These are phyloP conservation scores for Timema podura DNA, from an alignment of 2,888 invertebrate species.

Conservation along the genomic window DNA sequence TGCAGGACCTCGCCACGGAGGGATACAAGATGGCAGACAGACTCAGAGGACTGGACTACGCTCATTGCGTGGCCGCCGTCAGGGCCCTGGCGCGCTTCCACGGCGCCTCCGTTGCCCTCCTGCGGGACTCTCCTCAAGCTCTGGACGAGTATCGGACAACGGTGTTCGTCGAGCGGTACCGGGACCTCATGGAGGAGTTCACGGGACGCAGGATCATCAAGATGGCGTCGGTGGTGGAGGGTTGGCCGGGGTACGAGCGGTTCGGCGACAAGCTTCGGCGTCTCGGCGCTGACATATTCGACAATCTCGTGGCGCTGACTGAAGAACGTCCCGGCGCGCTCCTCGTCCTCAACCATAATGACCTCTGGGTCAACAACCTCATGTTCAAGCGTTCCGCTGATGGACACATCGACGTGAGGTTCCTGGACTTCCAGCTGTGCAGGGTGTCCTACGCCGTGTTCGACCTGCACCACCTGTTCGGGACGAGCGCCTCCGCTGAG, in stretches of 20 bases:
- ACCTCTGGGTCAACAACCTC: slow-evolving; percentile 29
- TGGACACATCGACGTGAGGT: slow-evolving; percentile 17
- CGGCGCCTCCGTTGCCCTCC: slow-evolving; percentile 19
- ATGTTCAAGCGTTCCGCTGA: slow-evolving; percentile 22
- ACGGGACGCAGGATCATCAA: not conserved
- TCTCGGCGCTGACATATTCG: not conserved
- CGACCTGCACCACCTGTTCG: slow-evolving; percentile 25
- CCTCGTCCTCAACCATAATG: slow-evolving; percentile 24
- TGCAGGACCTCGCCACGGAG: slow-evolving; percentile 22
- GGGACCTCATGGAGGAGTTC: slow-evolving; percentile 1
- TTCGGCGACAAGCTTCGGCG: slow-evolving; percentile 19
- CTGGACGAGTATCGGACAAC: slow-evolving; percentile 15
- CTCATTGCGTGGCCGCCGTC: slow-evolving; percentile 20
- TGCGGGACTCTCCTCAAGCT: not conserved
- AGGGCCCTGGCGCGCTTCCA: slow-evolving; percentile 21
- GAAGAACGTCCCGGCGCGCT: not conserved
- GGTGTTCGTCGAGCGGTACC: slow-evolving; percentile 16
- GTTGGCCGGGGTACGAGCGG: slow-evolving; percentile 22
- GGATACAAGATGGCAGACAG: slow-evolving; percentile 20
- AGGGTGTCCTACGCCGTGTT: slow-evolving; percentile 18
- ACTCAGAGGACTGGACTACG: slow-evolving; percentile 20
- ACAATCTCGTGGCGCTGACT: too few relatives aligned
- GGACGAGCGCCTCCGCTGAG: slow-evolving; percentile 15
- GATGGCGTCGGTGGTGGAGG: slow-evolving; percentile 17
- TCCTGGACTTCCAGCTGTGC: slow-evolving; percentile 27